Percentiles rank a stretch among this genome's conserved stretches.
These are phyloP conservation scores for Ametastegia equiseti DNA, from an alignment of 2,888 invertebrate genomes.

Conservation along the genomic window DNA sequence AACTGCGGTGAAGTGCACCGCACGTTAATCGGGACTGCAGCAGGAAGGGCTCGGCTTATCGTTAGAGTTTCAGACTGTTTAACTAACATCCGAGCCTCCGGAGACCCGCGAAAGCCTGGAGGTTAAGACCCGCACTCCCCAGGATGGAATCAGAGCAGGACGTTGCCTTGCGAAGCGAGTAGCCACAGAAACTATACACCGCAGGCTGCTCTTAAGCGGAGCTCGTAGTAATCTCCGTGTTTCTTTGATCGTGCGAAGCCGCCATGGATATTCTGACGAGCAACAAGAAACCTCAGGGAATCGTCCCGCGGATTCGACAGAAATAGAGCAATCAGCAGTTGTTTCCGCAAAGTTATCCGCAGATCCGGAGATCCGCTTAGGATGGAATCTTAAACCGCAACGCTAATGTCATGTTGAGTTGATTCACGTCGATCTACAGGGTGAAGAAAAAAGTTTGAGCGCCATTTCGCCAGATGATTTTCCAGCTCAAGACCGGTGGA, in stretches of 20 bases:
- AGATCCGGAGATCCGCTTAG: conserved; percentile 2
- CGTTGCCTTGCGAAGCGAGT: neutral
- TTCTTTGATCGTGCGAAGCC: conserved; percentile 9
- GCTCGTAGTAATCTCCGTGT: neutral
- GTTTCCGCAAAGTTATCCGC: no score
- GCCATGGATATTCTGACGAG: neutral
- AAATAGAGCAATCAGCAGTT: neutral
- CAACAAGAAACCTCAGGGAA: neutral
- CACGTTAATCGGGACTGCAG: neutral
- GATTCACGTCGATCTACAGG: neutral
- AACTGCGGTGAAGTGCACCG: neutral
- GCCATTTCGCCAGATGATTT: no score
- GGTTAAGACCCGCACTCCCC: neutral
- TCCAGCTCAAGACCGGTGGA: no score
- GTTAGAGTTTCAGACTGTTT: conserved; percentile 5
- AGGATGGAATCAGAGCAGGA: conserved; percentile 38
- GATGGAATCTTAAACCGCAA: neutral
- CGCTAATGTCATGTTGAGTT: neutral
- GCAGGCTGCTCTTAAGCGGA: neutral
- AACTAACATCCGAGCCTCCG: neutral
- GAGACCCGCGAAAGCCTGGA: neutral
- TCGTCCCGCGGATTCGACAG: neutral
- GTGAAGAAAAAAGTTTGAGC: no score
- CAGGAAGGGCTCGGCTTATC: neutral
- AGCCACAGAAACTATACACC: conserved; percentile 1